Percentiles rank a stretch among this genome's conserved stretches.
Conservation (phyloP, 2,113 vertebrate species). For the Scomber japonicus region DNA sequence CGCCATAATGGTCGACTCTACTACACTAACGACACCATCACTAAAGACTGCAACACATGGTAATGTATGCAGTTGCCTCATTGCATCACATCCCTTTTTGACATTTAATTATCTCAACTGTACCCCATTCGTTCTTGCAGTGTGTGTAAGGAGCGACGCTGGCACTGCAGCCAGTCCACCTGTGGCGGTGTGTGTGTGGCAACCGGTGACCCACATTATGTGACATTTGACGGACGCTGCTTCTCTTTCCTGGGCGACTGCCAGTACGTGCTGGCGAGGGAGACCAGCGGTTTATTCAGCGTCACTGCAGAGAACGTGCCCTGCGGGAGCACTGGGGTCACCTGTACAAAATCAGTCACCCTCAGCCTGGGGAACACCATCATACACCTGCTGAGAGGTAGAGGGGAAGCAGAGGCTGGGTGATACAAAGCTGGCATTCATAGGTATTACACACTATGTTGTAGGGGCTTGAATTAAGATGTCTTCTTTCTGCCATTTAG, state of each 20-base stretch:
- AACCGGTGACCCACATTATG: constrained; percentile 92
- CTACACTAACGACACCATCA: constrained; percentile 89
- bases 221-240: constrained; percentile 90
- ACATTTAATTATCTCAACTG: background rate
- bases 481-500: constrained; percentile 73
- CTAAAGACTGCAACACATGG: constrained; percentile 92
- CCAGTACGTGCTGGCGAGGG: constrained; percentile 90
- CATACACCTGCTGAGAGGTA: constrained; percentile 92
- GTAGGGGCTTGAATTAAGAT: background rate
- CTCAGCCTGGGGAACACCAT: constrained; percentile 87
- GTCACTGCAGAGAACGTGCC: constrained; percentile 91
- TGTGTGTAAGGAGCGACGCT: constrained; percentile 86
- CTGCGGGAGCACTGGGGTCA: constrained; percentile 89
- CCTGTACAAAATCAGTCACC: constrained; percentile 92
- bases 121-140: constrained; percentile 59
- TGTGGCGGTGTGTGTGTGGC: constrained; percentile 90
- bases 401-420: background rate
- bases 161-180: constrained; percentile 85
- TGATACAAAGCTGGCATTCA: background rate
- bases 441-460: too few species aligned
- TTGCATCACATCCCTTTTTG: background rate
- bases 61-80: constrained; percentile 53
- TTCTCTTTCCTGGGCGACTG: constrained; percentile 93
- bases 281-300: constrained; percentile 84
- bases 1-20: constrained; percentile 89